Evolutionary conservation across 2,797 vertebrate genomes (phyloP).

Genomic region (Amniataba percoides): DNA sequence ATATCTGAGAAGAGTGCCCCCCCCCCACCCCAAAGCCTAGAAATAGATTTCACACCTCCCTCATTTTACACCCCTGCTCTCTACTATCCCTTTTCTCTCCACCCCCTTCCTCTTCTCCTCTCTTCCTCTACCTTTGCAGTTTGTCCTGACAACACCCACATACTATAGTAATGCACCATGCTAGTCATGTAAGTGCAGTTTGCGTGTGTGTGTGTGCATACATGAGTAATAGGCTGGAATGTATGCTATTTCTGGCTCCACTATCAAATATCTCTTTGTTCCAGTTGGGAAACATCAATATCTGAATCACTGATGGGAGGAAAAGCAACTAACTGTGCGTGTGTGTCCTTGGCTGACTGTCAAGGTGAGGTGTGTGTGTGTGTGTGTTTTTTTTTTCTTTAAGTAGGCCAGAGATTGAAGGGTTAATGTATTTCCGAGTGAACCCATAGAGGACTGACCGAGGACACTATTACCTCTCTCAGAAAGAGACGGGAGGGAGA

Average conservation of each 20-base stretch:
- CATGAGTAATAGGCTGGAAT: slow-evolving; percentile 45
- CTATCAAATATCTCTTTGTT: slow-evolving; percentile 71
- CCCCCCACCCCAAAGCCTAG: slow-evolving; percentile 20
- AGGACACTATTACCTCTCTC: slow-evolving; percentile 63
- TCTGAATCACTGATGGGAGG: slow-evolving; percentile 60
- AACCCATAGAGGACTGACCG: slow-evolving; percentile 72
- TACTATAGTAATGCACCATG: neutral
- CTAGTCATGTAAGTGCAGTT: neutral
- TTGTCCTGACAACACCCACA: slow-evolving; percentile 29
- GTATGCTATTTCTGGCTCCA: slow-evolving; percentile 71
- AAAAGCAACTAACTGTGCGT: slow-evolving; percentile 35
- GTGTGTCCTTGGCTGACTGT: slow-evolving; percentile 71
- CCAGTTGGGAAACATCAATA: slow-evolving; percentile 73
- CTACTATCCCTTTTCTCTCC: slow-evolving; percentile 40
- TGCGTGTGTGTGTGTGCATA: slow-evolving; percentile 15
- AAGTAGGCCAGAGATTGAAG: slow-evolving; percentile 75
- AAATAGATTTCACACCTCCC: slow-evolving; percentile 65
- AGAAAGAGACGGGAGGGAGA: slow-evolving; percentile 14
- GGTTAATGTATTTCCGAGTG: slow-evolving; percentile 76
- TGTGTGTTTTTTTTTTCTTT: slow-evolving; percentile 32
- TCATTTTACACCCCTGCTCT: slow-evolving; percentile 44
- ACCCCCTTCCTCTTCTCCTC: slow-evolving; percentile 10
- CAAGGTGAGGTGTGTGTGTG: slow-evolving; percentile 67
- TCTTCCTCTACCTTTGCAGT: slow-evolving; percentile 25
- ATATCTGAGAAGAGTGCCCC: slow-evolving; percentile 36